A percentile compares a stretch with the other conserved stretches of the same genome.
phyloP scores from a whole-genome alignment of 64 coral and sea anemone species.

The Stichodactyla helianthus region DNA sequence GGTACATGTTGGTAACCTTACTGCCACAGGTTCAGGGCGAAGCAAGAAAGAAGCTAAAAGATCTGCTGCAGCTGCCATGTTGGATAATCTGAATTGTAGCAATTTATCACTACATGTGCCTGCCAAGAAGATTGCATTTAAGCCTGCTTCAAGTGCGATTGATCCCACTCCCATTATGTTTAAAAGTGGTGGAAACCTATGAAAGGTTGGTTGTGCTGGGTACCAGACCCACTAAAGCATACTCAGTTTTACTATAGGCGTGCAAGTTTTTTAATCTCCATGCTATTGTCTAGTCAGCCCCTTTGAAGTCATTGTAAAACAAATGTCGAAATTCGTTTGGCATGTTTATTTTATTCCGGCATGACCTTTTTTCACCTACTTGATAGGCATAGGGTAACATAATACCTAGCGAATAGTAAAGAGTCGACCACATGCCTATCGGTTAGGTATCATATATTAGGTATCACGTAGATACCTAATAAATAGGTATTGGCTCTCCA shows the following conservation, averaged over 20 bases:
- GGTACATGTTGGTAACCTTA: constrained; percentile 57
- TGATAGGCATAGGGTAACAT: no score
- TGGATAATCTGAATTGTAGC: constrained; percentile 47
- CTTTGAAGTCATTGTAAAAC: neutral
- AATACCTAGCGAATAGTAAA: no score
- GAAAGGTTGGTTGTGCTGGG: no score
- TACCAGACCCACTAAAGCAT: no score
- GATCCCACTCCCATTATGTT: neutral
- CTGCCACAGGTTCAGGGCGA: constrained; percentile 40
- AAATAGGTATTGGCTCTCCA: neutral
- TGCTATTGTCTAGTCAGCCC: no score
- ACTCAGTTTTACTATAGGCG: no score
- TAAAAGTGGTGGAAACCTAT: neutral
- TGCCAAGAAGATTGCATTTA: constrained; percentile 55
- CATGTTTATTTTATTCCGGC: no score
- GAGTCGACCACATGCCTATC: neutral
- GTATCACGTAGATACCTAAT: neutral
- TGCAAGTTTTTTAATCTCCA: no score
- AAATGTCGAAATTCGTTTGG: no score
- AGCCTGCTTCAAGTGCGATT: constrained; percentile 10
- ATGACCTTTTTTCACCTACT: no score
- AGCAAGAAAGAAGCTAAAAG: constrained; percentile 80
- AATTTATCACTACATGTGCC: constrained; percentile 61
- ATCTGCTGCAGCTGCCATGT: constrained; percentile 68
- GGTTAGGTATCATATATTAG: neutral